A percentile compares a stretch with the other conserved stretches of the same genome.
Evolutionary conservation across 2,888 invertebrate species (phyloP).

Genomic region (Ichneumon xanthorius): DNA sequence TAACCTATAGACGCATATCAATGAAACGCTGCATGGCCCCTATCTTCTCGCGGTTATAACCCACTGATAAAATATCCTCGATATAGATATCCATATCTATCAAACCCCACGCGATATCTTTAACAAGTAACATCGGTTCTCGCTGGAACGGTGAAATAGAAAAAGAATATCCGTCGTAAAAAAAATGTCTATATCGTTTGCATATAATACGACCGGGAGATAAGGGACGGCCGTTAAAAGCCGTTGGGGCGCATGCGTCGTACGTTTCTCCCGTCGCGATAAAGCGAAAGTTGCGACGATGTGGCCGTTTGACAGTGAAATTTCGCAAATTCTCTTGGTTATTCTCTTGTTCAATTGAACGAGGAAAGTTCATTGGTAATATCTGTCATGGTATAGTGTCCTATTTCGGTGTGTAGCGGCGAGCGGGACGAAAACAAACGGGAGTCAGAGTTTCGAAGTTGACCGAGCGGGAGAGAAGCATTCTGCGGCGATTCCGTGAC

Average conservation of each 20-base stretch:
- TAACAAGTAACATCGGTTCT: constrained; percentile 27
- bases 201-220: constrained; percentile 45
- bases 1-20: constrained; percentile 40
- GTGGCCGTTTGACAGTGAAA: no score
- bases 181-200: constrained; percentile 27
- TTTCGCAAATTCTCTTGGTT: no score
- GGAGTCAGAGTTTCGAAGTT: constrained; percentile 20
- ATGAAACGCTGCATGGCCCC: constrained; percentile 34
- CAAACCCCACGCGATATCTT: constrained; percentile 17
- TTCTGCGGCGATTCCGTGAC: constrained; percentile 57
- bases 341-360: no score
- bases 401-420: neutral
- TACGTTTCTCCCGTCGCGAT: constrained; percentile 39
- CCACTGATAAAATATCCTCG: constrained; percentile 62
- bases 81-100: constrained; percentile 42
- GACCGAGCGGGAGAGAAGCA: constrained; percentile 36
- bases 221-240: constrained; percentile 55
- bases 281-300: constrained; percentile 32
- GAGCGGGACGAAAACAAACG: neutral
- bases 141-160: constrained; percentile 4
- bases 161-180: neutral
- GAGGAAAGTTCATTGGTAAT: neutral
- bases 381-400: neutral
- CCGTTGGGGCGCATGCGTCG: constrained; percentile 42
- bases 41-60: constrained; percentile 46